Percentiles rank a stretch among this genome's conserved stretches.
These are phyloP conservation scores for Styela clava DNA, from an alignment of 23 tunicate genomes.

Conservation along the genomic window DNA sequence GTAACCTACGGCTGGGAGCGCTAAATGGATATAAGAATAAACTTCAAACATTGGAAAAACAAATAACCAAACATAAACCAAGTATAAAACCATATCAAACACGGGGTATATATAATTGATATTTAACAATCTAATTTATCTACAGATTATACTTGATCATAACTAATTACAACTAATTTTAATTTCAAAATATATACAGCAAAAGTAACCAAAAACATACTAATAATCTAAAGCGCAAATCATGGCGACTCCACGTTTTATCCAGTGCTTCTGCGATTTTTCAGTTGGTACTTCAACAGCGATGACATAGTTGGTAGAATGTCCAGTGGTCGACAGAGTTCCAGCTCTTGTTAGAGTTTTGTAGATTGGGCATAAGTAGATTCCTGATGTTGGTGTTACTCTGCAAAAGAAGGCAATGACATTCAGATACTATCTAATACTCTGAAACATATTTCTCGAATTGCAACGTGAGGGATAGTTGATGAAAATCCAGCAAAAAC, in stretches of 20 bases:
- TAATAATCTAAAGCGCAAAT: conserved; percentile 97
- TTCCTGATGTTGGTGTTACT: conserved; percentile 53
- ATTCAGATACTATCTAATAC: background rate
- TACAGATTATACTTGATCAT: too few relatives aligned
- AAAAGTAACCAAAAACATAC: background rate
- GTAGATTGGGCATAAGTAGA: conserved; percentile 95
- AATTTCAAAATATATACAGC: background rate
- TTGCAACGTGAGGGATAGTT: background rate
- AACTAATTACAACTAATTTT: too few relatives aligned
- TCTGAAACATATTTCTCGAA: background rate
- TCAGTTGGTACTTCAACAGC: conserved; percentile 97
- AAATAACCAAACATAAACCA: too few relatives aligned
- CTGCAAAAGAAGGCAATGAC: conserved; percentile 60
- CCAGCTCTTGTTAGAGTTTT: conserved; percentile 97
- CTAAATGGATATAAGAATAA: too few relatives aligned
- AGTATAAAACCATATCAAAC: too few relatives aligned
- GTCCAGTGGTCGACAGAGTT: conserved; percentile 97
- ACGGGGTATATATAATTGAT: too few relatives aligned
- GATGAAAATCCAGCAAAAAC: too few relatives aligned
- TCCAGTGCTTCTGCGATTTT: conserved; percentile 93
- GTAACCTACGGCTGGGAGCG: too few relatives aligned
- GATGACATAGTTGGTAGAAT: conserved; percentile 99
- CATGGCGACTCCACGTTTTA: conserved; percentile 94
- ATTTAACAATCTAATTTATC: too few relatives aligned
- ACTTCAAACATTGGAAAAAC: too few relatives aligned